Evolutionary conservation across 2,888 invertebrate genomes (phyloP), one percentile per base, ranked within the genome.

Genomic region (Sinhomidia bicolor): DNA sequence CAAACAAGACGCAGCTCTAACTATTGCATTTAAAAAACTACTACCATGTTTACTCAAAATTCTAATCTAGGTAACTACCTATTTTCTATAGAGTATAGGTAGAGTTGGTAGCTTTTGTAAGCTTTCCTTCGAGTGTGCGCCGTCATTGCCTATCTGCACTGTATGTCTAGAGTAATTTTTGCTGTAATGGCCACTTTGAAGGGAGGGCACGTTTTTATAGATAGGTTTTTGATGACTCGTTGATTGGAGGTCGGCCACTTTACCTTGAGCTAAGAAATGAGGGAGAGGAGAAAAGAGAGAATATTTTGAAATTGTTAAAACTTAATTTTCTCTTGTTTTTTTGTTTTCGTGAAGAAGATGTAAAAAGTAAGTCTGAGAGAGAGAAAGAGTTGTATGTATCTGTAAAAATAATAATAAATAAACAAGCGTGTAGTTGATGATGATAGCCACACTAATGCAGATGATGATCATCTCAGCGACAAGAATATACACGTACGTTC

Each of bases 241-340:
- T 85, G 85, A 85, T 85, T 85, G 85, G 85, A 79, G 85, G 85
- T 85, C 78, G 85, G 85, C 44, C 84, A 84, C 84, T 76, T 84
- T 83, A 68, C 81, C 81, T 47, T 82, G 81, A 51, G 65, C 29
- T 20, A 44, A n/a, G n/a, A 26, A 10, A 32, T 29, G 14, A 32
- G 9, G 12, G 12, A 32, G 7, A 14, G 14, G 9, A 17, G n/a
- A 65, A 57, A 29, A 57, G 74, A 44, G 51, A 44, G 47, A 9
- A 76, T 60, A 23, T 65, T 54, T 20, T 14, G 47, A 79, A 68
- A 68, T 54, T 79, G 68, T 80, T 71, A 71, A 71, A 71, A 86
- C 44, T 86, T 86, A 71, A 80, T 86, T 86, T 86, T 86, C 86
- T 74, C 85, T 68, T 23, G 68, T 51, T 79, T 78, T 26, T 17